phyloP scores from a whole-genome alignment of 2,797 vertebrate species.

The Anguilla obscura region DNA sequence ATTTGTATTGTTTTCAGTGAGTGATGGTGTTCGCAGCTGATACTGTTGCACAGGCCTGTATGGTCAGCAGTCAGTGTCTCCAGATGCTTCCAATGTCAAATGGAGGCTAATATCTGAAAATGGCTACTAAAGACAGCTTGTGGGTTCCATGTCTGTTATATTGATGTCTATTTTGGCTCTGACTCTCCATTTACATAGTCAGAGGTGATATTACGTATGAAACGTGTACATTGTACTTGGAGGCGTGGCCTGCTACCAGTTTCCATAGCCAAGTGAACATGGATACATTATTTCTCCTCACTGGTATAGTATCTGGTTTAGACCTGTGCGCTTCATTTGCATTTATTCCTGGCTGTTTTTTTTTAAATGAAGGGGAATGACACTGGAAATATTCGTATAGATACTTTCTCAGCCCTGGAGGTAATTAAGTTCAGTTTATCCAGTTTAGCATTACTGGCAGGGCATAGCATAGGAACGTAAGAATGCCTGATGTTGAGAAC shows the following conservation, averaged over 20 bases:
- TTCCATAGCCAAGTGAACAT: background rate
- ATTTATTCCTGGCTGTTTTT: background rate
- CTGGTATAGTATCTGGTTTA: background rate
- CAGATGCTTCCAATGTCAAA: background rate
- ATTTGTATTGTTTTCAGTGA: background rate
- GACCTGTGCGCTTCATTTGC: background rate
- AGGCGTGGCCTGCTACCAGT: background rate
- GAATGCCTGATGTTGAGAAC: background rate
- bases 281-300: background rate
- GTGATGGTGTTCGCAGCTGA: background rate
- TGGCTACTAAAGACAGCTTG: background rate
- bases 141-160: background rate
- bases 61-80: background rate
- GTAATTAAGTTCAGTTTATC: background rate
- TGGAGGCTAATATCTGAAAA: background rate
- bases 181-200: background rate
- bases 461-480: background rate
- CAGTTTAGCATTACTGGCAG: background rate
- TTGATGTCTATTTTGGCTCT: background rate
- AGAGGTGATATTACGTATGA: no score
- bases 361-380: background rate
- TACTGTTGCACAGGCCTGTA: background rate
- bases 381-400: background rate
- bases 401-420: background rate
- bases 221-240: background rate